Base-by-base conservation (phyloP, 2,797 vertebrate species). In the Pyrocephalus nanus region DNA sequence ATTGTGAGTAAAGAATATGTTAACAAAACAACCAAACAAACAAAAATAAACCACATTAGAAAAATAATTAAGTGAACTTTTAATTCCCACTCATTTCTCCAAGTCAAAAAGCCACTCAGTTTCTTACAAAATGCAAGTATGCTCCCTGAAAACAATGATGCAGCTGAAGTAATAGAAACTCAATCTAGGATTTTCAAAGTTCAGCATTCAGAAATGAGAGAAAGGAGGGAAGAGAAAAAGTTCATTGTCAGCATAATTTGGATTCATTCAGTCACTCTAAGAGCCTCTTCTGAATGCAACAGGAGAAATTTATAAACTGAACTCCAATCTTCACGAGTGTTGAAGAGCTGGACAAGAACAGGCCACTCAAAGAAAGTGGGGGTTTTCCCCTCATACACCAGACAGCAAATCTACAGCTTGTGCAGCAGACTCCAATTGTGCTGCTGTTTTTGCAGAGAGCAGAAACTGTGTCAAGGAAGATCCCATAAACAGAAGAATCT, bases 311-410 rank as follows among this genome's bases (percentile, higher is more conserved):
- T 47, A 38, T 80, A 61, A 91, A 89, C 38, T 1, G 1, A 84
- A 57, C 26, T 51, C 48, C 25, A 29, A 25, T 29, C 48, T 57
- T 71, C 21, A 36, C 32, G 89, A 58, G 17, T 43, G 15, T 17
- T 54, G 19, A 42, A 93, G 75, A 74, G 22, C 15, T 36, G 30
- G 50, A 80, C 29, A 74, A 92, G 36, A 88, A 54, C 10, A 60
- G 11, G 22, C 32, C 1, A 6, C 53, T 61, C 34, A 29, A 50
- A 75, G 10, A 82, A 79, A 61, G 26, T n/a, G 7, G 20, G 8
- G 4, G 1, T 27, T 51, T 40, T 34, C 9, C 22, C n/a, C 21
- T 61, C 43, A 13, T 45, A 74, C 34, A 16, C 9, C 1, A 0
- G 38, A 86, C n/a, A 15, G 25, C 29, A 81, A 60, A 70, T 25